Evolutionary conservation across 2,113 vertebrate species (phyloP).

Genomic region (Xenopus tropicalis): DNA sequence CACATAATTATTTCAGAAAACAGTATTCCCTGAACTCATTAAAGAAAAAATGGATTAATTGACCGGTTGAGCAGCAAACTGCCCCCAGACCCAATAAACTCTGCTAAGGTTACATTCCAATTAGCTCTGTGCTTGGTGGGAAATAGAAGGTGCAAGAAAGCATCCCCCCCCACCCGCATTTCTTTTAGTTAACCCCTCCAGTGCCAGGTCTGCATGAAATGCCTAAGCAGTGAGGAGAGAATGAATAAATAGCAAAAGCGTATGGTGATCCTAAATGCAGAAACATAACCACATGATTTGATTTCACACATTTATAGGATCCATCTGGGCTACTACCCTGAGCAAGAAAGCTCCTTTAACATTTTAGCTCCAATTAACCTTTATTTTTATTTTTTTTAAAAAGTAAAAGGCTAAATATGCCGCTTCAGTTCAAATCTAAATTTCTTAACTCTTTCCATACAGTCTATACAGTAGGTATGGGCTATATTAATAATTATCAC

Average conservation of each 20-base stretch:
- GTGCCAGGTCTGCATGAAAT: not conserved
- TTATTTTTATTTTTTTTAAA: conserved; percentile 64
- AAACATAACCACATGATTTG: not conserved
- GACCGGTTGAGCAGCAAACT: conserved; percentile 71
- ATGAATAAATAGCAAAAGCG: no score
- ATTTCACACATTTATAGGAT: not conserved
- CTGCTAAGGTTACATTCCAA: conserved; percentile 70
- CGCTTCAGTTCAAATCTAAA: conserved; percentile 57
- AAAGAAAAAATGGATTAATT: conserved; percentile 75
- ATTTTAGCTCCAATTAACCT: conserved; percentile 89
- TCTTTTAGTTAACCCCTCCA: not conserved
- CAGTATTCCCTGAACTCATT: conserved; percentile 80
- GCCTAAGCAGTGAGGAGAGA: not conserved
- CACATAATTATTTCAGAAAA: conserved; percentile 55
- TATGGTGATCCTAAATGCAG: no score
- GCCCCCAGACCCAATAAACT: conserved; percentile 77
- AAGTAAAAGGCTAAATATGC: conserved; percentile 67
- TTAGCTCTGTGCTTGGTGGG: conserved; percentile 62
- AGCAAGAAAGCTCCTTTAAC: conserved; percentile 62
- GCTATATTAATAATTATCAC: no score
- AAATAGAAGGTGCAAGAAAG: conserved; percentile 51
- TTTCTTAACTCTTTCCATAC: conserved; percentile 50
- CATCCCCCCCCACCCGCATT: conserved; percentile 46
- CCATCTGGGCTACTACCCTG: not conserved
- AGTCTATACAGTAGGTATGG: no score